Evolutionary conservation across 23 tunicate genomes (phyloP), one percentile per base, ranked within the genome.

Genomic region (Botrylloides violaceus): DNA sequence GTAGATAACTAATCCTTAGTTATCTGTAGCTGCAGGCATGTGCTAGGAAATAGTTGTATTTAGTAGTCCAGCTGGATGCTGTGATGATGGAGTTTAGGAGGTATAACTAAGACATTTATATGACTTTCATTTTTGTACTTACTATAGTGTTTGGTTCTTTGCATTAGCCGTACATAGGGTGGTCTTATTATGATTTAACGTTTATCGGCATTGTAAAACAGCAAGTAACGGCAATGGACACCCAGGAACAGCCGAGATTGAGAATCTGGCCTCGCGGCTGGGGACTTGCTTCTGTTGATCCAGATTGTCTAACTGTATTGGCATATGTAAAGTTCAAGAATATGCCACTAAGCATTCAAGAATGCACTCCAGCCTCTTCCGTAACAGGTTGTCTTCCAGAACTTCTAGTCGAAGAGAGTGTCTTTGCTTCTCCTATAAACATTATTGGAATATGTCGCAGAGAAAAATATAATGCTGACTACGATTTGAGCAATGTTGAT

Each of bases 401-500:
- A 61, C 47, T 90, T 2, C 74, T 77, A 39, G 71, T 73, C 9
- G 79, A 75, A 7, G 90, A 79, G 19, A 62, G 86, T 36, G 72
- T 90, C 59, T 79, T 82, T 79, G 56, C 81, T 12, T 19, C 66
- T 30, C 57, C 85, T 7, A 65, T 83, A 25, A 61, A 66, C 24
- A 79, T 90, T 35, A 73, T 90, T 12, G 64, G 78, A 24, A 61
- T 77, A 18, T 78, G 82, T 36, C 77, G 97, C 34, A 58, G 76
- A 36, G 97, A 83, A 61, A 85, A 88, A 19, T 90, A 83, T 61
- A 90, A 90, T 75, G 85, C 85, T 0, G 97, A 90, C 59, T 83
- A 38, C 59, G 49, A 55, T 1, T 34, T 83, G 35, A 66, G 81
- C 1, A 31, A 66, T 31, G 62, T 56, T 53, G 61, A 83, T 61